Evolutionary conservation across 1,140 invertebrate species (phyloP).

Genomic region (Melanaphis sacchari): DNA sequence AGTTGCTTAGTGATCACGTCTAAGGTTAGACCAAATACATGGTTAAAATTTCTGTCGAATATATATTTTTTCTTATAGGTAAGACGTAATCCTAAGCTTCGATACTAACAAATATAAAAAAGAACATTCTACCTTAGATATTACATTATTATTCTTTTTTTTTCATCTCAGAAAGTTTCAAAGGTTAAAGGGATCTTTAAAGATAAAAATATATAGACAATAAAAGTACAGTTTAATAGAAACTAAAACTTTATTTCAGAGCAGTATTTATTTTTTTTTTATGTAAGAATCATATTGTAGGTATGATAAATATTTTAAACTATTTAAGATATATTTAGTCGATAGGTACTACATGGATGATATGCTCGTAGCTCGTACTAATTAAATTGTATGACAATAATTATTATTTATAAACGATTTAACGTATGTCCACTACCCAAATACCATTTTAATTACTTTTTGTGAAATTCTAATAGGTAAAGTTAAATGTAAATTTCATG

Average conservation of each 20-base stretch:
- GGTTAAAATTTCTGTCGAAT: not conserved
- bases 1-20: not conserved
- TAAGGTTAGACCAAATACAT: not conserved
- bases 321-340: not conserved
- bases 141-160: not conserved
- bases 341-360: too few relatives aligned
- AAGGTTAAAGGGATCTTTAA: not conserved
- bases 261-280: not conserved
- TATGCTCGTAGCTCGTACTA: not conserved
- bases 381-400: not conserved
- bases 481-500: not conserved
- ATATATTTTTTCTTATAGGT: not conserved
- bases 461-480: not conserved
- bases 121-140: not conserved
- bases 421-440: not conserved
- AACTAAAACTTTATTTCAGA: not conserved
- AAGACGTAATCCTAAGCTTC: not conserved
- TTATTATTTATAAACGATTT: slow-evolving; percentile 4
- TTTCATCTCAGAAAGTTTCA: not conserved
- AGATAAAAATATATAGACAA: not conserved
- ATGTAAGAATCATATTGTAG: not conserved
- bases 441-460: not conserved
- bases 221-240: not conserved
- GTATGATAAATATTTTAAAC: not conserved
- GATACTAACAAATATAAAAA: not conserved